These are phyloP conservation scores for Pithys albifrons DNA, from an alignment of 2,113 vertebrate genomes.

Conservation along the genomic window DNA sequence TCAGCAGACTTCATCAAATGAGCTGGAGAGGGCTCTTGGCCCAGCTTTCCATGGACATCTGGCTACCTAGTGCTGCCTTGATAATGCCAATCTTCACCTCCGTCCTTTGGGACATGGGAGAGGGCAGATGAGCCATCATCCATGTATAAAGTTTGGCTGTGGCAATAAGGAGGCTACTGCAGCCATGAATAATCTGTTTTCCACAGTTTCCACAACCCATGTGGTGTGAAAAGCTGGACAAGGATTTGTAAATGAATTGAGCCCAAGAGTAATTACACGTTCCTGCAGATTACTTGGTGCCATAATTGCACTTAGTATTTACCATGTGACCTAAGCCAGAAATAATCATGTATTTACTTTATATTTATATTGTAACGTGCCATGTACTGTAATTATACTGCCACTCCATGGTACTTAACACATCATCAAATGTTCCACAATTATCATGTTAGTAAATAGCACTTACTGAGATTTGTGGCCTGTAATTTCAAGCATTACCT, in stretches of 20 bases:
- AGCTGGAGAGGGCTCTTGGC: neutral
- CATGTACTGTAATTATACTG: constrained; percentile 75
- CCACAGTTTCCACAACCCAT: constrained; percentile 6
- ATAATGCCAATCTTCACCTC: neutral
- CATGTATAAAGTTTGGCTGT: neutral
- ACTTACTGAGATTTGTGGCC: constrained; percentile 46
- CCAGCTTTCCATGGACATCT: neutral
- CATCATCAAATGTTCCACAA: constrained; percentile 70
- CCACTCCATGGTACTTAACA: constrained; percentile 73
- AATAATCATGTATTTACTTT: constrained; percentile 76
- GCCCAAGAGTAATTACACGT: constrained; percentile 72
- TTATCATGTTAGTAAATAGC: constrained; percentile 74
- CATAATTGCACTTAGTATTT: constrained; percentile 69
- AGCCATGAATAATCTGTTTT: constrained; percentile 48
- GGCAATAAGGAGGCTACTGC: neutral
- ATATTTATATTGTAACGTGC: constrained; percentile 73
- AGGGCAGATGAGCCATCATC: neutral
- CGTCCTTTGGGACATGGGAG: neutral
- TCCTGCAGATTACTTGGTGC: constrained; percentile 67
- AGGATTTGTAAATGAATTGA: constrained; percentile 70
- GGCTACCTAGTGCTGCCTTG: neutral
- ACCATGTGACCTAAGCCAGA: constrained; percentile 72
- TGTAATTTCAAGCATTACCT: constrained; percentile 65
- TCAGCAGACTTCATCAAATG: neutral
- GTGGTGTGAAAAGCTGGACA: constrained; percentile 62